Percentiles rank a stretch among this genome's conserved stretches.
Conservation (phyloP, 1,140 invertebrate species). For the Pseudomyrmex pallidus region DNA sequence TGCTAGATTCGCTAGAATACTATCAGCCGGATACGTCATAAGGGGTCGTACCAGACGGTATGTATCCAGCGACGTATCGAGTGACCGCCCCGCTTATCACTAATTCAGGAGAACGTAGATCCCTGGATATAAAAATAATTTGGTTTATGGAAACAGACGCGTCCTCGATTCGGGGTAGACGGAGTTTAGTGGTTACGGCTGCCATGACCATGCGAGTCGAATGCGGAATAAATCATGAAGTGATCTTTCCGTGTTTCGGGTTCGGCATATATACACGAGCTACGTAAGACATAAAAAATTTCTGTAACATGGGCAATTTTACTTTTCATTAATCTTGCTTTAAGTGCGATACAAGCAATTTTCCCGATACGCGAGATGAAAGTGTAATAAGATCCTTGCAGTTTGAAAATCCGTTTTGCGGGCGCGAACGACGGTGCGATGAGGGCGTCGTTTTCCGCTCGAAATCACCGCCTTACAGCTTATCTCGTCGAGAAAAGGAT, state of each 20-base stretch:
- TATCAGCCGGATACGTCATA: conserved; percentile 65
- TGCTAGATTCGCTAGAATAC: conserved; percentile 47
- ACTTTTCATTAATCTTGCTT: conserved; percentile 34
- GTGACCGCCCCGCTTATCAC: conserved; percentile 79
- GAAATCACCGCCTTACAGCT: conserved; percentile 39
- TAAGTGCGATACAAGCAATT: conserved; percentile 8
- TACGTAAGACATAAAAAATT: conserved; percentile 46
- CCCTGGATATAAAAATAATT: conserved; percentile 83
- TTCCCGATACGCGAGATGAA: neutral
- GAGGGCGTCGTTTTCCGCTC: conserved; percentile 17
- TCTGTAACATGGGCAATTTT: conserved; percentile 12
- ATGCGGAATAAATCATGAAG: conserved; percentile 74
- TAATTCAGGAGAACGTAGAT: conserved; percentile 80
- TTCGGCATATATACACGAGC: conserved; percentile 56
- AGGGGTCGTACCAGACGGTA: conserved; percentile 60
- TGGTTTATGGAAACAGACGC: conserved; percentile 83
- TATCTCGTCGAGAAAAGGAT: conserved; percentile 60
- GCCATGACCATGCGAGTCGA: conserved; percentile 55
- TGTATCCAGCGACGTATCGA: conserved; percentile 66
- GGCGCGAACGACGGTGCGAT: neutral
- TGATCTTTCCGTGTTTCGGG: conserved; percentile 53
- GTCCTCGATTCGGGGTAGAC: conserved; percentile 68
- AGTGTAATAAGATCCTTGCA: conserved; percentile 17
- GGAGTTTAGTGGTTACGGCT: conserved; percentile 62
- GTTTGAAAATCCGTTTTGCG: conserved; percentile 29